Evolutionary conservation across 2,888 invertebrate species (phyloP).

Genomic region (Augochlorella aurata): DNA sequence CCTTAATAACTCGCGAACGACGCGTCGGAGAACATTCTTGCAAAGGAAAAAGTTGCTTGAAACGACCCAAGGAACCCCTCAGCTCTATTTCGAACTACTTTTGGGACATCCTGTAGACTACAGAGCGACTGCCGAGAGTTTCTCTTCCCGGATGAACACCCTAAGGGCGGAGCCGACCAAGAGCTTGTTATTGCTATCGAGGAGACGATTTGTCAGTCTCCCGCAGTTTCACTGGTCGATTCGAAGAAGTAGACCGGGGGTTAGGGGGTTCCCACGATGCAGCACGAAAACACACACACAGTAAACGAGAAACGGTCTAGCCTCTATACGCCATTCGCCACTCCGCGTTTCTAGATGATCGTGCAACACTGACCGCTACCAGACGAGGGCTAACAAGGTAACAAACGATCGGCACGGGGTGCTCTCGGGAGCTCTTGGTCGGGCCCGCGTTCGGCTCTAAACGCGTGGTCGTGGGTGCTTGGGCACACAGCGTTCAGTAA

Average conservation of each 20-base stretch:
- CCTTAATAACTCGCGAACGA: no score
- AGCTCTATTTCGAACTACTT: no score
- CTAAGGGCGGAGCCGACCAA: slow-evolving; percentile 76
- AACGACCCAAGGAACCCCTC: no score
- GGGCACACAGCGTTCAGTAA: slow-evolving; percentile 29
- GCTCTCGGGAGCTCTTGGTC: slow-evolving; percentile 62
- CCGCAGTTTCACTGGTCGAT: no score
- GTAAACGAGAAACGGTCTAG: background rate
- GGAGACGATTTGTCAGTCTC: no score
- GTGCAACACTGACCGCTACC: slow-evolving; percentile 50
- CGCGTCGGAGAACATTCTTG: no score
- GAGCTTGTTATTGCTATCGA: slow-evolving; percentile 45
- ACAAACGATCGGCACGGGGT: background rate
- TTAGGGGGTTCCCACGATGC: background rate
- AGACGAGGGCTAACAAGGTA: background rate
- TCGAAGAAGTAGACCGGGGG: no score
- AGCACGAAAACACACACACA: background rate
- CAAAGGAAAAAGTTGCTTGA: no score
- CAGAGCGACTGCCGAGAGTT: no score
- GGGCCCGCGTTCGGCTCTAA: slow-evolving; percentile 46
- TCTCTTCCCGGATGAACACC: no score
- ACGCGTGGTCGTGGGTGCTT: slow-evolving; percentile 26
- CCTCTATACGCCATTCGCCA: slow-evolving; percentile 2
- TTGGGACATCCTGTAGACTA: no score
- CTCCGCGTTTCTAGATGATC: slow-evolving; percentile 13